Evolutionary conservation across 1,140 invertebrate species (phyloP).

Genomic region (Aphidius ervi): DNA sequence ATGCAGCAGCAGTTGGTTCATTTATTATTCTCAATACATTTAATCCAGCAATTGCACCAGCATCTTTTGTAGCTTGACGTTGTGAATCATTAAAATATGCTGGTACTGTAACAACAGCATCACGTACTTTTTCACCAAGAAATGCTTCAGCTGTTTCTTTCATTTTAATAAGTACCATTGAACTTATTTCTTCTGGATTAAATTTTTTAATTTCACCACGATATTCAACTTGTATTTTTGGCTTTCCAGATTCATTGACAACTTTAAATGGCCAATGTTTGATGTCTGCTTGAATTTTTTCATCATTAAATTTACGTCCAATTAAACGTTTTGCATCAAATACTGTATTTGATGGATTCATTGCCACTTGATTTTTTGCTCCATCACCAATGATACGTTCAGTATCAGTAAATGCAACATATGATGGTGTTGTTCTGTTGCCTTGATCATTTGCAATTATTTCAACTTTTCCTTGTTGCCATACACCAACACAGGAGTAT

Average conservation of each 20-base stretch:
- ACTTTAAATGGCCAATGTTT: constrained; percentile 80
- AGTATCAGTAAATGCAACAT: constrained; percentile 82
- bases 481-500: constrained; percentile 79
- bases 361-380: constrained; percentile 70
- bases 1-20: constrained; percentile 75
- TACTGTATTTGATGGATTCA: constrained; percentile 82
- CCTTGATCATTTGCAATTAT: constrained; percentile 94
- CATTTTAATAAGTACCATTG: constrained; percentile 80
- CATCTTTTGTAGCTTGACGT: constrained; percentile 69
- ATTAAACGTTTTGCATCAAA: constrained; percentile 81
- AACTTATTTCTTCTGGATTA: constrained; percentile 80
- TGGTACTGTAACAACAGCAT: constrained; percentile 69
- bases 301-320: constrained; percentile 72
- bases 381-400: constrained; percentile 73
- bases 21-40: constrained; percentile 81
- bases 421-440: constrained; percentile 86
- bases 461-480: constrained; percentile 83
- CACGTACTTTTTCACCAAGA: constrained; percentile 55
- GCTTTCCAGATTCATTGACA: constrained; percentile 64
- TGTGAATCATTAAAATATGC: constrained; percentile 70
- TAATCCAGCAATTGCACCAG: constrained; percentile 69
- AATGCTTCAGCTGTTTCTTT: constrained; percentile 63
- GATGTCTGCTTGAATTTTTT: constrained; percentile 69
- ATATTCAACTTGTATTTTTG: constrained; percentile 73
- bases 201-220: constrained; percentile 73